Base-by-base conservation (phyloP, 2,113 vertebrate species). In the Macroglossus sobrinus region DNA sequence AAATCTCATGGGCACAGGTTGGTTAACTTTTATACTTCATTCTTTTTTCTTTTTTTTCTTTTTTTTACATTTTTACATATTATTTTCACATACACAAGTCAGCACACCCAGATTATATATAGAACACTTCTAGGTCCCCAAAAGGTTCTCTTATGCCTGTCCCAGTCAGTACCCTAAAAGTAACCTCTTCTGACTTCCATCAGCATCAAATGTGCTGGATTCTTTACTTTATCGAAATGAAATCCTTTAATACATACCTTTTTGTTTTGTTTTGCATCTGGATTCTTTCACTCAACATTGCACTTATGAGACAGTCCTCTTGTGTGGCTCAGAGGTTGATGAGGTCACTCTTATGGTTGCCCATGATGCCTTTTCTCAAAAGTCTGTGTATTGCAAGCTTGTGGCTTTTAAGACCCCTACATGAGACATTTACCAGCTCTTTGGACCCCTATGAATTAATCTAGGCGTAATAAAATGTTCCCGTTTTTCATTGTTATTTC, bases 401-500 rank as follows among this genome's bases (percentile, higher is more conserved):
- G 92, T 74, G 57, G 38, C 86, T 93, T 74, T 89, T 81, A 45
- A 89, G 64, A 55, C 64, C 81, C 57, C 38, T 40, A 35, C 18
- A 18, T 5, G 89, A 88, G 95, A 80, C 85, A 53, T 16, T 26
- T 66, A 55, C 12, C 57, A 75, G 68, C 33, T 79, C 21, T 88
- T 91, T 50, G 57, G 55, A 79, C 57, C 43, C 35, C 78, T 40
- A 69, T 55, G 68, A 89, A 79, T 91, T 79, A 59, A 79, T 89
- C 47, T 53, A 28, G 57, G 38, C 35, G 0, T 86, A 89, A 94
- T 86, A 45, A 94, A 94, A 55, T 47, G 57, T 26, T 38, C 78
- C 55, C 69, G n/a, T 87, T 75, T 72, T 88, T 94, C 81, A 40
- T 93, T 55, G 69, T 95, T 91, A 61, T 89, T 94, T 84, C 71